phyloP scores from a whole-genome alignment of 2,888 invertebrate species.

The Minunthozetes semirufus region DNA sequence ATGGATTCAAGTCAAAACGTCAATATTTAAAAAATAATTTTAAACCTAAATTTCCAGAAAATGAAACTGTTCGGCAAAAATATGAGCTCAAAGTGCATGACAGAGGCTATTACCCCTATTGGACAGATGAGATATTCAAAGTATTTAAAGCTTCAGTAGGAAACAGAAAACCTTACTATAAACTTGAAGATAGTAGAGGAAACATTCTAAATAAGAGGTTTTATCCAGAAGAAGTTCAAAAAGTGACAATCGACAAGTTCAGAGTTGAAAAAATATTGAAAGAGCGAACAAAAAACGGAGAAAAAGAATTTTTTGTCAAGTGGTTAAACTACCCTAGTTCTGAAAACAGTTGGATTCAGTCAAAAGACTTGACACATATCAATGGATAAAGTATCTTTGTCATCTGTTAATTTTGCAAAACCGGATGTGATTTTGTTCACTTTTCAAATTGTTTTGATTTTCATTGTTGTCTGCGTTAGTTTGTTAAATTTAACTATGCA shows the following conservation, averaged over 20 bases:
- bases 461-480: background rate
- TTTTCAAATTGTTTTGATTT: background rate
- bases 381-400: too few species aligned
- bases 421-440: background rate
- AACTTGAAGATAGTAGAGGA: background rate
- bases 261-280: background rate
- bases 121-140: background rate
- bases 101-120: background rate
- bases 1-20: background rate
- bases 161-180: background rate
- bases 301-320: background rate
- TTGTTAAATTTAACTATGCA: background rate
- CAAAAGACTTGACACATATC: too few species aligned
- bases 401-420: background rate
- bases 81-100: background rate
- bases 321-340: background rate
- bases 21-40: too few species aligned
- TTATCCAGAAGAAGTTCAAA: slow-evolving; percentile 3
- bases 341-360: background rate
- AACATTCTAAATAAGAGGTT: background rate
- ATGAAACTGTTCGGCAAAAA: background rate
- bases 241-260: background rate
- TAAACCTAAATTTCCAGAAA: too few species aligned
- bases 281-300: background rate
- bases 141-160: background rate